Evolutionary conservation across 2,888 invertebrate species (phyloP), one percentile per base, ranked within the genome.

Genomic region (Drosophila phalerata): DNA sequence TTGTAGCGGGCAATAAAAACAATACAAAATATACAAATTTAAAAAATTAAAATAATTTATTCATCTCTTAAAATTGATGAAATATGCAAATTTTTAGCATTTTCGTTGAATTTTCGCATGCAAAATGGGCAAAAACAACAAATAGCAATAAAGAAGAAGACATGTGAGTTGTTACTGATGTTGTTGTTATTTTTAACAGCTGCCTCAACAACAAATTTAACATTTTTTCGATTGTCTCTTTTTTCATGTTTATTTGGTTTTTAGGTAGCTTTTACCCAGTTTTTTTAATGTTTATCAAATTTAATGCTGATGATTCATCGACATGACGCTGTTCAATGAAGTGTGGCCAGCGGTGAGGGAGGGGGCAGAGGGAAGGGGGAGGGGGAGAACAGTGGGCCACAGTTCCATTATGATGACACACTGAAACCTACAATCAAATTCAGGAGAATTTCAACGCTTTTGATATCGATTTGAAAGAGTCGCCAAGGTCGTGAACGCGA

Each of bases 1-100:
- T 22, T 13, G 3, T 17, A 17, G 13, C 1, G 6, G 9, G 8
- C 1, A 3, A 49, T 19, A 19, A 30, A 49, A 34, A 4, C n/a
- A 19, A 32, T 11, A n/a, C 1, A 1, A 49, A 48, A 3, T 1
- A 5, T 32, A 38, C 42, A 48, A 55, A 17, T 17, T 34, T 15
- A 17, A 17, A 48, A 48, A 48, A 10, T 15, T 4, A 4, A 3
- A 55, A 43, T 40, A 32, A 34, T 37, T 10, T 22, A 53, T 30
- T 38, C 5, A 38, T 28, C 22, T 32, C 6, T 13, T 38, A 19
- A 11, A 45, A 53, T 57, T 11, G 42, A 55, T 43, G 17, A 32
- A 43, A 61, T 53, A 70, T 75, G 76, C 58, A 71, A 76, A 77
- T 82, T 71, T 82, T 67, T 63, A 34, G 38, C 66, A 68, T 48